Percentiles rank a stretch among this genome's conserved stretches.
Conservation (phyloP, 2,888 invertebrate species). For the Tuberolachnus salignus region DNA sequence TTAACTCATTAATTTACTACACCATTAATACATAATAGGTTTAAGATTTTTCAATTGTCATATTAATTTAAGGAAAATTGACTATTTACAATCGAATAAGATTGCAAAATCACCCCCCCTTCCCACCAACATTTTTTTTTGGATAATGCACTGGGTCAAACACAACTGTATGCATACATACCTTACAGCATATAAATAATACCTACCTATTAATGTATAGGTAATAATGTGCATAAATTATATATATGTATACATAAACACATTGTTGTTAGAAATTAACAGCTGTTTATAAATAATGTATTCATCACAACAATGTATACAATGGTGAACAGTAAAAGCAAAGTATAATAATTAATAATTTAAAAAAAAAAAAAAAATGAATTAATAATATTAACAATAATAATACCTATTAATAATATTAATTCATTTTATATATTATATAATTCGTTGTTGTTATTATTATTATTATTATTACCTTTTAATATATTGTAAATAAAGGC, state of each 20-base stretch:
- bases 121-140: no score
- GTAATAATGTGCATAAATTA: neutral
- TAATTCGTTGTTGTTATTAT: no score
- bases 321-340: slow-evolving; percentile 5
- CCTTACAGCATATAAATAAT: neutral
- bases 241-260: neutral
- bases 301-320: neutral
- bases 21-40: no score
- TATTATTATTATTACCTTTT: neutral
- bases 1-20: no score
- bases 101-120: no score
- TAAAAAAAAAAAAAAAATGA: neutral
- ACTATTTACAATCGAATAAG: no score
- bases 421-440: no score
- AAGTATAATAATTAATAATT: neutral
- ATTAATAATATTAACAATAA: neutral
- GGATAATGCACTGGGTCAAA: neutral
- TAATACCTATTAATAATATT: neutral
- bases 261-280: slow-evolving; percentile 33
- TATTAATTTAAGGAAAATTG: no score
- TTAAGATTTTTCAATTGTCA: no score
- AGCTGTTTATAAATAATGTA: slow-evolving; percentile 48
- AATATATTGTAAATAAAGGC: neutral
- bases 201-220: neutral
- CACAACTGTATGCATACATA: neutral